These are phyloP conservation scores for Tragulus kanchil DNA, from an alignment of 2,113 vertebrate genomes.

Conservation along the genomic window DNA sequence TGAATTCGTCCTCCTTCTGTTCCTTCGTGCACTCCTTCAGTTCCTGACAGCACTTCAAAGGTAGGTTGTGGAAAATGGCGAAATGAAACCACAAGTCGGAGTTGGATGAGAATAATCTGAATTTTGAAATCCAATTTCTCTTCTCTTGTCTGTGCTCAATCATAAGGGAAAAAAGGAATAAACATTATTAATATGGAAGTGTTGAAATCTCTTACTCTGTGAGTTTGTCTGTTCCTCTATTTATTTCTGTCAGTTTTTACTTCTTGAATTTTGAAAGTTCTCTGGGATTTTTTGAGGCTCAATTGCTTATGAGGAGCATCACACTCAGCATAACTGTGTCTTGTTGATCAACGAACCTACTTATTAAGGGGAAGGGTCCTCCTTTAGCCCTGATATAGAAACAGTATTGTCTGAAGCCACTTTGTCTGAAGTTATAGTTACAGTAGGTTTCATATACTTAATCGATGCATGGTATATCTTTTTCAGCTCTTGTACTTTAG, in stretches of 20 bases:
- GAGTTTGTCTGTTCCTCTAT: not conserved
- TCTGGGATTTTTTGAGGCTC: not conserved
- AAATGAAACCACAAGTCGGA: conserved; percentile 21
- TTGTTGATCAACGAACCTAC: not conserved
- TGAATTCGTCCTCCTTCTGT: not conserved
- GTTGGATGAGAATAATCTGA: not conserved
- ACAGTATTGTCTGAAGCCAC: not conserved
- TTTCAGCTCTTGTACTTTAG: not conserved
- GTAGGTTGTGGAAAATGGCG: not conserved
- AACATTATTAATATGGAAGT: not conserved
- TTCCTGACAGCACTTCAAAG: not conserved
- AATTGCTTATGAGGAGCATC: not conserved
- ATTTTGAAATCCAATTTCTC: not conserved
- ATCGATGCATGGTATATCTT: not conserved
- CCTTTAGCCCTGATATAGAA: not conserved
- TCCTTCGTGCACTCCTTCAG: too few species aligned
- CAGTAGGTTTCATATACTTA: too few species aligned
- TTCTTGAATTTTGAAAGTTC: not conserved
- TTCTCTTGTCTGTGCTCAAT: not conserved
- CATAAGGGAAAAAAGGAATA: not conserved
- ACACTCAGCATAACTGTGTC: not conserved
- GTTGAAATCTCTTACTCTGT: not conserved
- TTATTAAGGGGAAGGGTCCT: not conserved
- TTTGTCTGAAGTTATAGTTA: not conserved
- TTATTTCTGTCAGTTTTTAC: too few species aligned